These are phyloP conservation scores for Epiblema foenella DNA, from an alignment of 2,888 invertebrate genomes.

Conservation along the genomic window DNA sequence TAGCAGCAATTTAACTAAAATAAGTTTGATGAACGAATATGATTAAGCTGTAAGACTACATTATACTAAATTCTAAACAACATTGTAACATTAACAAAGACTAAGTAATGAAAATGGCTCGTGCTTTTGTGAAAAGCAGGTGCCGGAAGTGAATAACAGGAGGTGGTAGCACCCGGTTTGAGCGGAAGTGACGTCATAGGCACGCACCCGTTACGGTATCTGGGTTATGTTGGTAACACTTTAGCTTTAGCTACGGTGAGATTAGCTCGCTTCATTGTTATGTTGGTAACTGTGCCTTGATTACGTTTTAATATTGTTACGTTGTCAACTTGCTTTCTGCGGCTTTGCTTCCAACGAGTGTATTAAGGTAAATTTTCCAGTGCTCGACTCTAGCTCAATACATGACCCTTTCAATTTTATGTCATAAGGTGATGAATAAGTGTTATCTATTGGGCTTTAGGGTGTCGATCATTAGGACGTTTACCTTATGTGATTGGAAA, in stretches of 20 bases:
- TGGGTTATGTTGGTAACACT: conserved; percentile 4
- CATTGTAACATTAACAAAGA: neutral
- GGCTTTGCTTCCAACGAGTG: neutral
- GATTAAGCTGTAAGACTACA: neutral
- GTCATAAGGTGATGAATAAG: too few relatives aligned
- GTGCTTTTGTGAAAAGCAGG: conserved; percentile 42
- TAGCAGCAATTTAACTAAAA: too few relatives aligned
- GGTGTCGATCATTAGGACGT: too few relatives aligned
- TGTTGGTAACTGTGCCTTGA: neutral
- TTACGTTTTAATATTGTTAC: neutral
- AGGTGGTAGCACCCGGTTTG: conserved; percentile 37
- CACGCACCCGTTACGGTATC: conserved; percentile 40
- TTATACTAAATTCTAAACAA: conserved; percentile 1
- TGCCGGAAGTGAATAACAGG: conserved; percentile 46
- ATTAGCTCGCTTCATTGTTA: conserved; percentile 1
- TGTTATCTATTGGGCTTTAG: too few relatives aligned
- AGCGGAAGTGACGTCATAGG: conserved; percentile 47
- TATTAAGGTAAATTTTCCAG: too few relatives aligned
- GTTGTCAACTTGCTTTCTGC: neutral
- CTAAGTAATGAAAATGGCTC: conserved; percentile 16
- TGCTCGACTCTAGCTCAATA: too few relatives aligned
- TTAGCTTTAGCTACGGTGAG: neutral
- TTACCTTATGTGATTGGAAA: too few relatives aligned
- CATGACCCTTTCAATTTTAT: too few relatives aligned
- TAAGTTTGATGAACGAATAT: too few relatives aligned